Percentiles rank a stretch among this genome's conserved stretches.
Evolutionary conservation across 2,888 invertebrate genomes (phyloP).

Genomic region (Aphelenchoides bicaudatus): DNA sequence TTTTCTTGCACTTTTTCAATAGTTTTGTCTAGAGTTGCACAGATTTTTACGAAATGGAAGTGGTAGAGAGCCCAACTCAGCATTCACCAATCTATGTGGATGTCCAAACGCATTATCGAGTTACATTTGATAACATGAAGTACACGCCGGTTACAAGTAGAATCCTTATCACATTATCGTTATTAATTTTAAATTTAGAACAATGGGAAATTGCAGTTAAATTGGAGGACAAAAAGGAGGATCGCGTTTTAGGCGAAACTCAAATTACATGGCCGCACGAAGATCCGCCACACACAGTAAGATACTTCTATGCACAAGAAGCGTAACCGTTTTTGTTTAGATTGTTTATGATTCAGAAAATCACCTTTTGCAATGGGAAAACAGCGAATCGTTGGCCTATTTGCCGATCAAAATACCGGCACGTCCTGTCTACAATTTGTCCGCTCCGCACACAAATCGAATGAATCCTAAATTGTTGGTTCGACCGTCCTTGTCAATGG

Average conservation of each 20-base stretch:
- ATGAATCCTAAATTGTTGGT: not conserved
- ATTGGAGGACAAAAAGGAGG: not conserved
- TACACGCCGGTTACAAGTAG: slow-evolving; percentile 14
- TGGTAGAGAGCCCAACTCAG: not conserved
- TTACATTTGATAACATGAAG: slow-evolving; percentile 5
- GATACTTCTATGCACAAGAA: not conserved
- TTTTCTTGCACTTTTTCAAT: too few species aligned
- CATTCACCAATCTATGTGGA: slow-evolving; percentile 5
- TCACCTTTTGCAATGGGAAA: slow-evolving; percentile 16
- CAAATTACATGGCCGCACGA: slow-evolving; percentile 11
- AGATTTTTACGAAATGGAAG: too few species aligned
- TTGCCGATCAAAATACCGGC: slow-evolving; percentile 10
- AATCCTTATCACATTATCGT: not conserved
- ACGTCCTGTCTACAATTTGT: not conserved
- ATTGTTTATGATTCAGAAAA: slow-evolving; percentile 2
- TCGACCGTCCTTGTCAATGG: not conserved
- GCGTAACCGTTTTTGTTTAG: not conserved
- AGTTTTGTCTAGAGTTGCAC: too few species aligned
- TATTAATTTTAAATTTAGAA: not conserved
- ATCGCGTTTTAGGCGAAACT: not conserved
- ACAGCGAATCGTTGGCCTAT: slow-evolving; percentile 6
- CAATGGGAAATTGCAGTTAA: slow-evolving; percentile 14
- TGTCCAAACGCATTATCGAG: not conserved
- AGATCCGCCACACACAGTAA: slow-evolving; percentile 6
- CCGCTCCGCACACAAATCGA: not conserved